Conservation (phyloP, 1,140 invertebrate genomes). For the Coenobita brevimanus region DNA sequence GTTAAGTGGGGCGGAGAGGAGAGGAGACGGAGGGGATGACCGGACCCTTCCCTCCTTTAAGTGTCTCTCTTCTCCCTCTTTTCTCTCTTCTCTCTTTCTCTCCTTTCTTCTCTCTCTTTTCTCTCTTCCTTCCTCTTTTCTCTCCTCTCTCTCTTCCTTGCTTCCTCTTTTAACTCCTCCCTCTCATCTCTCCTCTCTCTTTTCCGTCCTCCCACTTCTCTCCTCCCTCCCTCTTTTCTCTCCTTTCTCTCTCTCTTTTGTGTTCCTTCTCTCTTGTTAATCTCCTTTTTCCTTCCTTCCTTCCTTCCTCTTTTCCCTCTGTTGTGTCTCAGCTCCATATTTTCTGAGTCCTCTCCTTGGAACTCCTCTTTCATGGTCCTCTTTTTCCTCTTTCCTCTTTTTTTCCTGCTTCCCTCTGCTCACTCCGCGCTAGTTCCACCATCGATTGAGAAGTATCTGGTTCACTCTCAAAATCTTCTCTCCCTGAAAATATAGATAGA, state of each 20-base stretch:
- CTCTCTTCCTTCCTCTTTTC: conserved; percentile 7
- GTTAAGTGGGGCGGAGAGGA: too few relatives aligned
- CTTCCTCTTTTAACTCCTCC: not conserved
- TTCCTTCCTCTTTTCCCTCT: not conserved
- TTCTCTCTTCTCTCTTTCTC: not conserved
- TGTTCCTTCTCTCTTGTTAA: too few relatives aligned
- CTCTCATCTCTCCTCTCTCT: not conserved
- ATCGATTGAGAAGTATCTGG: too few relatives aligned
- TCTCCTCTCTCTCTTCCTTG: not conserved
- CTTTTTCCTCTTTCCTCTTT: not conserved
- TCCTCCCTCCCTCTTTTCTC: not conserved
- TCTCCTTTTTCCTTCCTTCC: not conserved
- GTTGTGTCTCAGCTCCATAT: not conserved
- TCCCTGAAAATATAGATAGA: too few relatives aligned
- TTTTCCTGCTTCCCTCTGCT: not conserved
- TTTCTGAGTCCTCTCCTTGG: not conserved
- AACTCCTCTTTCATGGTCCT: not conserved
- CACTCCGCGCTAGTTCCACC: too few relatives aligned
- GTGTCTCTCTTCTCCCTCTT: not conserved
- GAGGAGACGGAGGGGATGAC: too few relatives aligned
- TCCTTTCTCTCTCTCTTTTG: too few relatives aligned
- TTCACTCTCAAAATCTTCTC: too few relatives aligned
- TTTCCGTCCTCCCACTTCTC: not conserved
- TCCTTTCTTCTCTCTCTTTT: not conserved
- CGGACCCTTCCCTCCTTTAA: not conserved